Conservation (phyloP, 2,113 vertebrate genomes). For the Perca fluviatilis region DNA sequence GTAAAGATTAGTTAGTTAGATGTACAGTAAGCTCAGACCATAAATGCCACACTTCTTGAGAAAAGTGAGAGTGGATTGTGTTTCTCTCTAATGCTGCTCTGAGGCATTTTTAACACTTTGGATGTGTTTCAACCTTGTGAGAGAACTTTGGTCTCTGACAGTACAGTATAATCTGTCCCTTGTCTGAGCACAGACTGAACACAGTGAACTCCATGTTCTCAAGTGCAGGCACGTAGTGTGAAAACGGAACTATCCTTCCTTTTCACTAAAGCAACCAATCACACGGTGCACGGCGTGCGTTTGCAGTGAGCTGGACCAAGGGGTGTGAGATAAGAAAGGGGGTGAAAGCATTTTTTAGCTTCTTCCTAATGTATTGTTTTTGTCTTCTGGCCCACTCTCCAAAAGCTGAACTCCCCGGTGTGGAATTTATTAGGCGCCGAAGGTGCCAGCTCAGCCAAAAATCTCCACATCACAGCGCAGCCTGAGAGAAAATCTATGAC, state of each 20-base stretch:
- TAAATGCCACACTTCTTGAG: background rate
- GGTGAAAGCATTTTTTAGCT: constrained; percentile 33
- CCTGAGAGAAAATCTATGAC: constrained; percentile 66
- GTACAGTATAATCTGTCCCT: constrained; percentile 7
- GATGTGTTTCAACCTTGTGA: constrained; percentile 28
- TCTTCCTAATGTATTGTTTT: constrained; percentile 32
- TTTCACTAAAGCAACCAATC: constrained; percentile 3
- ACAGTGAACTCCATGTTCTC: constrained; percentile 18
- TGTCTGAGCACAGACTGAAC: constrained; percentile 27
- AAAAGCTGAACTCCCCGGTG: constrained; percentile 48
- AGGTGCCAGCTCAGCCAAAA: constrained; percentile 77
- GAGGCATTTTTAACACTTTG: constrained; percentile 49
- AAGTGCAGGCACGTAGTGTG: constrained; percentile 6
- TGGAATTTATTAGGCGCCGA: constrained; percentile 64
- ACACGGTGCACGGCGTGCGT: background rate
- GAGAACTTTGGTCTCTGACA: constrained; percentile 30
- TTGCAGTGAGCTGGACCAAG: constrained; percentile 6
- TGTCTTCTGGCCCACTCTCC: constrained; percentile 50
- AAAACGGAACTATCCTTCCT: constrained; percentile 23
- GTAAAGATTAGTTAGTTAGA: background rate
- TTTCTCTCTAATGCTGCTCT: constrained; percentile 34
- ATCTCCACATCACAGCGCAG: constrained; percentile 58
- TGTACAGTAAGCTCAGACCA: constrained; percentile 3
- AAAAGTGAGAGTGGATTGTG: constrained; percentile 18
- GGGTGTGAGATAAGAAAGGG: constrained; percentile 25